phyloP scores from a whole-genome alignment of 2,888 invertebrate genomes.

The Caenorhabditis doughertyi region DNA sequence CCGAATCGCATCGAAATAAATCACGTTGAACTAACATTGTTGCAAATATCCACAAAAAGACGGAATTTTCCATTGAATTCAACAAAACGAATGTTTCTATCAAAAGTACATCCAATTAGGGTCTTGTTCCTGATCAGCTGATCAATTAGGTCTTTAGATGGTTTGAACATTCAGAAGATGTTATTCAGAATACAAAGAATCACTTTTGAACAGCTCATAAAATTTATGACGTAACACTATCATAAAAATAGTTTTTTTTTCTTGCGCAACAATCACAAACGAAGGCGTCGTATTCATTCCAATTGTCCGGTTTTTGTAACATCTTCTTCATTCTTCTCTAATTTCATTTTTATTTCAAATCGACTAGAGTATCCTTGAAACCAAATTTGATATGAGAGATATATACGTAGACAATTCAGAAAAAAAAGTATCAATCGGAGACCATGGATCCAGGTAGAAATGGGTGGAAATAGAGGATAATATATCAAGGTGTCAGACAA shows the following conservation, averaged over 20 bases:
- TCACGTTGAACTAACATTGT: slow-evolving; percentile 60
- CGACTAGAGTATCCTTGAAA: slow-evolving; percentile 20
- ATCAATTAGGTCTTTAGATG: slow-evolving; percentile 6
- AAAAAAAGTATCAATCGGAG: slow-evolving; percentile 12
- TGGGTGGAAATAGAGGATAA: slow-evolving; percentile 4
- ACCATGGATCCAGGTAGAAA: slow-evolving; percentile 21
- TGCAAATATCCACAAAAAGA: slow-evolving; percentile 37
- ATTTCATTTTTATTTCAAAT: slow-evolving; percentile 6
- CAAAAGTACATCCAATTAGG: slow-evolving; percentile 38
- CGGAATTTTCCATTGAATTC: slow-evolving; percentile 18
- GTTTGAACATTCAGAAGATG: slow-evolving; percentile 12
- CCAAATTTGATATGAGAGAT: slow-evolving; percentile 25
- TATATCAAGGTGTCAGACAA: slow-evolving; percentile 51
- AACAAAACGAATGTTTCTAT: neutral
- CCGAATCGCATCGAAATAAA: slow-evolving; percentile 52
- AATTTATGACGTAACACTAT: slow-evolving; percentile 27
- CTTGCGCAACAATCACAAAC: slow-evolving; percentile 49
- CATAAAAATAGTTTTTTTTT: slow-evolving; percentile 7
- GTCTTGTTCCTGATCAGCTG: slow-evolving; percentile 45
- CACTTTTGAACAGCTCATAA: slow-evolving; percentile 25
- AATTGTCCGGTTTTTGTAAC: slow-evolving; percentile 33
- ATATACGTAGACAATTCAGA: neutral
- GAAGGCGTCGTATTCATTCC: slow-evolving; percentile 10
- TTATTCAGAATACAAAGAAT: neutral
- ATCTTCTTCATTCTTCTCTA: neutral